Base-by-base conservation (phyloP, 1,140 invertebrate genomes). In the Nasonia vitripennis region DNA sequence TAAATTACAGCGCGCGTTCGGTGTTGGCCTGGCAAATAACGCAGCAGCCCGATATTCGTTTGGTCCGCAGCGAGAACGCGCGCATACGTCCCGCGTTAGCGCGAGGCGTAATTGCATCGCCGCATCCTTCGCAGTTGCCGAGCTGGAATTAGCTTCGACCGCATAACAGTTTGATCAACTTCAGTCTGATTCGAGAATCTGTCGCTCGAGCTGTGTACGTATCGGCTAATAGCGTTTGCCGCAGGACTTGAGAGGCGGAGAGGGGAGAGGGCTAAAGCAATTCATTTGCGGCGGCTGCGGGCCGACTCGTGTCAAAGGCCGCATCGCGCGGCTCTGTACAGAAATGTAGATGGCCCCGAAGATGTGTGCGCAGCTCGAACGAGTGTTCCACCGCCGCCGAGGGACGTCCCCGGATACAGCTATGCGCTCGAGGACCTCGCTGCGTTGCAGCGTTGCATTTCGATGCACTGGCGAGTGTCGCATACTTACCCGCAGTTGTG, bases 141-240 rank as follows among this genome's bases (percentile, higher is more conserved):
- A 10, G 1, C 20, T 20, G 62, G 71, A 84, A 84, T 84, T 84
- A 84, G 71, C 7, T 51, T 62, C 48, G 10, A 84, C 82, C 82
- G 77, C 83, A 73, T 79, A 84, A 84, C 83, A 73, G 77, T 79
- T 78, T 73, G 68, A 84, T 84, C 67, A 62, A 79, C 75, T 79
- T 79, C 67, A 62, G 10, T 10, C 83, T 62, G 83, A 84, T 84
- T 79, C 20, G 67, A 45, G 27, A 84, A 78, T 78, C 75, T 31
- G 31, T 31, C 73, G 71, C 20, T n/a, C 55, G 14, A 48, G 11
- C 68, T 81, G 71, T 48, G 17, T 80, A 80, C 78, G 27, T 27
- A 78, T 51, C 75, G 62, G 55, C 23, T 78, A 78, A 78, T 84
- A 71, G 77, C 55, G 20, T 84, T 84, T 70, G 31, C 37, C 55